Base-by-base conservation (phyloP, 2,113 vertebrate species). In the Pelodiscus sinensis region DNA sequence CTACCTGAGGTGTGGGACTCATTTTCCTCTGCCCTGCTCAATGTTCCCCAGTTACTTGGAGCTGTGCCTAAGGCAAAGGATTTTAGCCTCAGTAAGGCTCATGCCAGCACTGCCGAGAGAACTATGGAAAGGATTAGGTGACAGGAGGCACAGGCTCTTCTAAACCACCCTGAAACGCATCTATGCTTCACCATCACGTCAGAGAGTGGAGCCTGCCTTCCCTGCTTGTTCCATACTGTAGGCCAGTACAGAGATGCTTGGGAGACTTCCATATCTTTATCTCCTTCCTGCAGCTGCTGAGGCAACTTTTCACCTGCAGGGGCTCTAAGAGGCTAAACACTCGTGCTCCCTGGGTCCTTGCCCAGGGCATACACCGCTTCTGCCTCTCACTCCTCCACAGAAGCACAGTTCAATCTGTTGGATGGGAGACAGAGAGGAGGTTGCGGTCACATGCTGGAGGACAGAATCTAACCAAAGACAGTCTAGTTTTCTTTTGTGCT, bases 31-130 rank as follows among this genome's bases (percentile, higher is more conserved):
- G 7, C 24, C 7, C 65, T 88, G 15, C 44, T 75, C 35, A 56
- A 68, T 55, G 13, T 2, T 55, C 31, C 85, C 21, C 0, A 1
- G 55, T 81, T 81, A 25, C 0, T 0, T 81, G 16, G 62, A 25
- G 58, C 25, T 60, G 11, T 60, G 22, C 58, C 58, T 60, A 27
- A 60, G 58, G 25, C 4, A 25, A 29, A 60, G 58, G 58, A 27
- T 60, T 60, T 60, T 27, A 60, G 58, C 58, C 16, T 24, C 86
- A 65, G 84, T 11, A 18, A 92, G 35, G 82, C 12, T 19, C 31
- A 77, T 31, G 62, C 38, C 21, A 2, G 3, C 16, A 71, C 11
- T 15, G 29, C 0, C 0, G 22, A 88, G 60, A 13, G 13, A 86
- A 2, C 3, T 29, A 4, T 56, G 9, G 29, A 51, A 84, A n/a